A percentile compares a stretch with the other conserved stretches of the same genome.
Evolutionary conservation across 2,797 vertebrate species (phyloP).

Genomic region (Schizopygopsis malacanthus): DNA sequence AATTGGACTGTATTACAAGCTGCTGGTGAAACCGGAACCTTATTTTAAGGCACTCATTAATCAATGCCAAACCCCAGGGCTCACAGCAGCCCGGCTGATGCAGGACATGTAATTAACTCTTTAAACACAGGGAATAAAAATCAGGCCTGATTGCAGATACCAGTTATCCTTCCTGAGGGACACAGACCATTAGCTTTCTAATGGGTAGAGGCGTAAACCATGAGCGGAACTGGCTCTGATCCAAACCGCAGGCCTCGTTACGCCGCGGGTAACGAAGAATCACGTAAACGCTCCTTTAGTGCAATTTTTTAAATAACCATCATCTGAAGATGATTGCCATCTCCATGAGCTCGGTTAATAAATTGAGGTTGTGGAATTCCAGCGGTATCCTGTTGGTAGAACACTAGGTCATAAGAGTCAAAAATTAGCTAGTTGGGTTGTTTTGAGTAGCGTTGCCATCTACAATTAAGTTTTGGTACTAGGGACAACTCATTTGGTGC

Average conservation of each 20-base stretch:
- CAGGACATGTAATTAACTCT: constrained; percentile 70
- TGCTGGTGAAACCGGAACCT: constrained; percentile 38
- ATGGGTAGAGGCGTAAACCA: constrained; percentile 57
- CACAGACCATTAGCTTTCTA: constrained; percentile 67
- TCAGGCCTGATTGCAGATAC: constrained; percentile 68
- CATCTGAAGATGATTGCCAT: constrained; percentile 27
- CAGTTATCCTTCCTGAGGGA: constrained; percentile 68
- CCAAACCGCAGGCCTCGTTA: constrained; percentile 63
- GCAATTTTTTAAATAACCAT: constrained; percentile 3
- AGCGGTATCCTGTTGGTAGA: constrained; percentile 18
- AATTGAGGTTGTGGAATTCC: constrained; percentile 21
- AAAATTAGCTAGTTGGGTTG: constrained; percentile 44
- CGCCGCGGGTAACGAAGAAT: constrained; percentile 46
- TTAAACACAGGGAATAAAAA: constrained; percentile 64
- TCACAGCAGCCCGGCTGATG: constrained; percentile 24
- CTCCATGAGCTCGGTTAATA: constrained; percentile 14
- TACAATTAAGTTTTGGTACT: constrained; percentile 24
- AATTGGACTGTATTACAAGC: constrained; percentile 29
- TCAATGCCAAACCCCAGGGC: constrained; percentile 38
- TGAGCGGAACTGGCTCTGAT: constrained; percentile 40
- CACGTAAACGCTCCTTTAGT: background rate
- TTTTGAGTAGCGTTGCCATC: constrained; percentile 46
- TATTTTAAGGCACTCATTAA: constrained; percentile 38
- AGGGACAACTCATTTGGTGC: constrained; percentile 37
- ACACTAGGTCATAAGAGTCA: background rate